phyloP scores from a whole-genome alignment of 2,113 vertebrate genomes.

The Microtus montanus region DNA sequence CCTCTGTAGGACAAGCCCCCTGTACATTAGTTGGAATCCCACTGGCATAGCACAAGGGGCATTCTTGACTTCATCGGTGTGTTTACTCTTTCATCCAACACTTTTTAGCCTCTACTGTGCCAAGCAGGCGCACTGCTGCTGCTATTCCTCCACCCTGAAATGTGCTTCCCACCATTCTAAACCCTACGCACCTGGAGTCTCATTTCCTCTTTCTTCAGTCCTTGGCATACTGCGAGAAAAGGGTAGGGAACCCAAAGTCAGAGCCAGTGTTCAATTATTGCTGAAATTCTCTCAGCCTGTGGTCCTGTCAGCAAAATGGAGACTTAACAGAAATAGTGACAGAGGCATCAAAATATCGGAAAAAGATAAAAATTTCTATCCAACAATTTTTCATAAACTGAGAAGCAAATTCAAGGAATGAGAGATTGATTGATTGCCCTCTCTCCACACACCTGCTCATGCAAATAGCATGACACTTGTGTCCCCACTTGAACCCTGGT shows the following conservation, averaged over 20 bases:
- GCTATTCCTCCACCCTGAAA: neutral
- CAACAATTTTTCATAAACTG: neutral
- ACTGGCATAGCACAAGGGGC: neutral
- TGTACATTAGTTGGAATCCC: neutral
- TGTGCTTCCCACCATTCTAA: neutral
- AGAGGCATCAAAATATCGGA: neutral
- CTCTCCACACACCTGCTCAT: neutral
- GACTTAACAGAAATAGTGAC: neutral
- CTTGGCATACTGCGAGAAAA: neutral
- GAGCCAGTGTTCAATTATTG: neutral
- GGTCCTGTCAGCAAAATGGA: neutral
- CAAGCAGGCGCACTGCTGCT: neutral
- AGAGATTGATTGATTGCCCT: neutral
- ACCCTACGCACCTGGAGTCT: neutral
- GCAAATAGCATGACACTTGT: neutral
- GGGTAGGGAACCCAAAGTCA: neutral
- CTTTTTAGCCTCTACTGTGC: neutral
- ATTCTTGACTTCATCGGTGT: neutral
- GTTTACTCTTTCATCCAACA: neutral
- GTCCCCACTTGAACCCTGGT: neutral
- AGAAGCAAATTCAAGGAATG: neutral
- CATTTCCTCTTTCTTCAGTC: constrained; percentile 6
- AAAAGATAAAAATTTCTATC: neutral
- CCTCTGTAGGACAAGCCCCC: neutral
- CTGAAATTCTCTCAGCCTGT: neutral